These are phyloP conservation scores for Monochamus alternatus DNA, from an alignment of 2,888 invertebrate genomes.

Conservation along the genomic window DNA sequence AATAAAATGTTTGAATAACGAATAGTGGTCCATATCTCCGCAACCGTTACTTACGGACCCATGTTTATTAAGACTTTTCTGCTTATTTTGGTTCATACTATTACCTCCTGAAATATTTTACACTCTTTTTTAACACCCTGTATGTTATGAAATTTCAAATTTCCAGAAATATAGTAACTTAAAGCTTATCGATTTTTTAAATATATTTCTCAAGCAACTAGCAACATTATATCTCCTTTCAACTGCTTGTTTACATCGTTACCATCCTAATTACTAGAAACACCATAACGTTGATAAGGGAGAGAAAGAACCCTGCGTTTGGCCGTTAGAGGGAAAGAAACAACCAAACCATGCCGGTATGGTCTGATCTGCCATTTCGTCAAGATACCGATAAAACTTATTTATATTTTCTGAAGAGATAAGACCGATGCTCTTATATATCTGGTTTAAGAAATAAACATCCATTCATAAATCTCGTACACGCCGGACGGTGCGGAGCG, in stretches of 20 bases:
- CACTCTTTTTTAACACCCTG: no score
- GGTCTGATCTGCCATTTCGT: constrained; percentile 30
- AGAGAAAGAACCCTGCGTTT: constrained; percentile 5
- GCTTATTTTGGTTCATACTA: no score
- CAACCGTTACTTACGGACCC: no score
- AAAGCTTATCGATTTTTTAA: no score
- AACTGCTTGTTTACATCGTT: background rate
- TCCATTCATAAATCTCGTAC: constrained; percentile 26
- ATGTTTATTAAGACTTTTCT: no score
- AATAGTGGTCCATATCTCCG: no score
- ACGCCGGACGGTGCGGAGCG: background rate
- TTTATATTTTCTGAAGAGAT: constrained; percentile 21
- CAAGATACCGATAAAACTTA: constrained; percentile 24
- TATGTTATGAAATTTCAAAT: no score
- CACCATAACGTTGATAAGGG: background rate
- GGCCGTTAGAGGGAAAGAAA: background rate
- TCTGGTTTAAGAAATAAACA: constrained; percentile 15
- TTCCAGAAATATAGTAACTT: no score
- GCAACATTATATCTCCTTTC: background rate
- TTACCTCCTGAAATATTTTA: no score
- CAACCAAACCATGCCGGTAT: constrained; percentile 20
- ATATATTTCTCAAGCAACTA: background rate
- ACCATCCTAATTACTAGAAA: background rate
- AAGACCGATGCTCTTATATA: constrained; percentile 19
- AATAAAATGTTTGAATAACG: no score